Evolutionary conservation across 2,113 vertebrate species (phyloP).

Genomic region (Hyperopisus bebe): DNA sequence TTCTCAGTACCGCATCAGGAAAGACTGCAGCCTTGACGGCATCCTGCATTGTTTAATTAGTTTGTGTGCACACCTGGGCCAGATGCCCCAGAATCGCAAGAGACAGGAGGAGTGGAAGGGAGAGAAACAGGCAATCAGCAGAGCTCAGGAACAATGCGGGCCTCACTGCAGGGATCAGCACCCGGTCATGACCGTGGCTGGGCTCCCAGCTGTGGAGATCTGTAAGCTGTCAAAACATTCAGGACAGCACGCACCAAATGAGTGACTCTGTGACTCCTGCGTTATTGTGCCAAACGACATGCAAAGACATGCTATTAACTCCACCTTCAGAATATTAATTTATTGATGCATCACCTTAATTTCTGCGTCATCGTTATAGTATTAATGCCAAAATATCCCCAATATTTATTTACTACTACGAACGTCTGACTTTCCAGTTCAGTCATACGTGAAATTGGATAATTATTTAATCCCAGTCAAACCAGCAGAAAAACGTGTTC

Average conservation of each 20-base stretch:
- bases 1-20: slow-evolving; percentile 73
- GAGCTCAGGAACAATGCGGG: not conserved
- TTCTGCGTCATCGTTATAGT: not conserved
- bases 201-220: not conserved
- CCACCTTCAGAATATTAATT: not conserved
- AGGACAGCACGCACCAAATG: not conserved
- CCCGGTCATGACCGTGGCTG: not conserved
- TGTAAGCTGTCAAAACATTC: slow-evolving; percentile 2
- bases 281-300: not conserved
- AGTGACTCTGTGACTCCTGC: not conserved
- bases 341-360: not conserved
- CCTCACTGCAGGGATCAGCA: not conserved
- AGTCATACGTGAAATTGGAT: not conserved
- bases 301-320: not conserved
- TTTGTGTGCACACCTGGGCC: slow-evolving; percentile 69
- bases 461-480: not conserved
- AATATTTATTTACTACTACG: not conserved
- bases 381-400: not conserved
- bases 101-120: not conserved
- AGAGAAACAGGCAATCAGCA: not conserved
- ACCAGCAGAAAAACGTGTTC: not conserved
- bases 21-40: slow-evolving; percentile 83
- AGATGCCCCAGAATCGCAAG: slow-evolving; percentile 47
- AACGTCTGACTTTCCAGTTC: not conserved
- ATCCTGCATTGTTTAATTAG: slow-evolving; percentile 84